phyloP scores from a whole-genome alignment of 2,113 vertebrate species.

The Odocoileus virginianus region DNA sequence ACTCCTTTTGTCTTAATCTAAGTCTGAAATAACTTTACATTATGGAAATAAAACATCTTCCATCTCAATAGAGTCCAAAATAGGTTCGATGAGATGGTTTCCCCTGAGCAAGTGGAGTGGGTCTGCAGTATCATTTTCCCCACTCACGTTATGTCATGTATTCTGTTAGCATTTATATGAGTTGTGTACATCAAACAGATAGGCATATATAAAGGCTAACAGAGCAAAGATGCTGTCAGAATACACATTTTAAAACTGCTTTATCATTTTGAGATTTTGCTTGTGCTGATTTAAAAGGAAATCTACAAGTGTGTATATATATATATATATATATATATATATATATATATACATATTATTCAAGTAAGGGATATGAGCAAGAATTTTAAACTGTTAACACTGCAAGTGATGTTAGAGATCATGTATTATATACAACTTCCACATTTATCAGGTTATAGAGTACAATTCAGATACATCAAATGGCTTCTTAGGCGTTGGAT shows the following conservation, averaged over 20 bases:
- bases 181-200: neutral
- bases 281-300: constrained; percentile 23
- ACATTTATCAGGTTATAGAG: neutral
- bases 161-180: constrained; percentile 51
- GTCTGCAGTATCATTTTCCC: neutral
- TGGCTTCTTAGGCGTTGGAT: neutral
- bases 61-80: neutral
- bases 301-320: neutral
- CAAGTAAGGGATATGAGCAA: neutral
- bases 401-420: neutral
- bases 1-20: constrained; percentile 35
- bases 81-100: constrained; percentile 34
- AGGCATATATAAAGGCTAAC: neutral
- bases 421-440: neutral
- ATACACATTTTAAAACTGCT: constrained; percentile 4
- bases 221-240: neutral
- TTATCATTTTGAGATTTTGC: neutral
- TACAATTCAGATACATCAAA: neutral
- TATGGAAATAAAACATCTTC: constrained; percentile 33
- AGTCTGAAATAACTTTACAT: constrained; percentile 38
- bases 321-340: too few relatives aligned
- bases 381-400: neutral
- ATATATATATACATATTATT: neutral
- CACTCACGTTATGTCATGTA: neutral
- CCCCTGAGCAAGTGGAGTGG: neutral